Conservation (phyloP, 2,888 invertebrate species). For the Pristionchus fissidentatus region DNA sequence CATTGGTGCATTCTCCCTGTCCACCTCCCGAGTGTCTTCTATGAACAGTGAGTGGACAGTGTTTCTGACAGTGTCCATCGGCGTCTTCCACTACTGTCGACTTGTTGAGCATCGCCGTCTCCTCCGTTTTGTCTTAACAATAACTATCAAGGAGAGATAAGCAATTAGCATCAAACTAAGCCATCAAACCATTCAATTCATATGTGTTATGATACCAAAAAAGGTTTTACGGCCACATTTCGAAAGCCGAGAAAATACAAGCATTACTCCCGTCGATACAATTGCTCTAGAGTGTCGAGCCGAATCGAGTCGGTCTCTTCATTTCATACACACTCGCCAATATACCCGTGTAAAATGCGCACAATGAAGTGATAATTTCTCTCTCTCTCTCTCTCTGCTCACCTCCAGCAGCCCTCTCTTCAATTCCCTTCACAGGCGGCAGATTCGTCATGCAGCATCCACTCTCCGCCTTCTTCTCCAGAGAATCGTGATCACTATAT, state of each 20-base stretch:
- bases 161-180: too few relatives aligned
- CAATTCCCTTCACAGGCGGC: background rate
- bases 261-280: too few relatives aligned
- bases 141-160: background rate
- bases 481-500: constrained; percentile 1
- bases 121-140: constrained; percentile 4
- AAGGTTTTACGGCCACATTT: too few relatives aligned
- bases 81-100: background rate
- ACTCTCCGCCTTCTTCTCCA: constrained; percentile 12
- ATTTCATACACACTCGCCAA: too few relatives aligned
- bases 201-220: background rate
- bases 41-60: constrained; percentile 66
- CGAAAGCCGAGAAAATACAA: too few relatives aligned
- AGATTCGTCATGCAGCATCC: constrained; percentile 42
- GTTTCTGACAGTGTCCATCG: constrained; percentile 64
- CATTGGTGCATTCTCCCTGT: constrained; percentile 55
- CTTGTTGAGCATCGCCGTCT: background rate
- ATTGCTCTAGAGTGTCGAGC: too few relatives aligned
- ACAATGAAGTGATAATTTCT: too few relatives aligned
- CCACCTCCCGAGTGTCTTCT: constrained; percentile 48
- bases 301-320: too few relatives aligned
- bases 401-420: constrained; percentile 7
- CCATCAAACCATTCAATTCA: too few relatives aligned
- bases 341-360: too few relatives aligned
- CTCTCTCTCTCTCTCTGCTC: background rate